Percentiles rank a stretch among this genome's conserved stretches.
Evolutionary conservation across 1,140 invertebrate genomes (phyloP).

Genomic region (Heterodera carotae): DNA sequence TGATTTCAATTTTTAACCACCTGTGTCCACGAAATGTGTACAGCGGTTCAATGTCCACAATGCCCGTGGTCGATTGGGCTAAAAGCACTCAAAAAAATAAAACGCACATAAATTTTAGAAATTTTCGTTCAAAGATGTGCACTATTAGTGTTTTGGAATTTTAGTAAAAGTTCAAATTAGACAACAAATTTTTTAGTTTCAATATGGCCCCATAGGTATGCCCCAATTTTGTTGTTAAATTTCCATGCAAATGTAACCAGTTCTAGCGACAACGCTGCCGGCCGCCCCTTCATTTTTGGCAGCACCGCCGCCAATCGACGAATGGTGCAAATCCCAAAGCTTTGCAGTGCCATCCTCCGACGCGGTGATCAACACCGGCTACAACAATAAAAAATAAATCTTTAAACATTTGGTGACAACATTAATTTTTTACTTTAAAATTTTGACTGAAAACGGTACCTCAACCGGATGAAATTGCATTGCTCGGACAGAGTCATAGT

Average conservation of each 20-base stretch:
- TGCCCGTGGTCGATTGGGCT: slow-evolving; percentile 32
- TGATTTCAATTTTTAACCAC: slow-evolving; percentile 45
- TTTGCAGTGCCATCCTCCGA: slow-evolving; percentile 98
- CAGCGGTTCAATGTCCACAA: slow-evolving; percentile 86
- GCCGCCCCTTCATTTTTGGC: slow-evolving; percentile 23
- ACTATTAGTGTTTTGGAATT: no score
- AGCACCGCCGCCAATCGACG: slow-evolving; percentile 8
- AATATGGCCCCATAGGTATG: no score
- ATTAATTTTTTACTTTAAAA: background rate
- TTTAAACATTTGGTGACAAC: background rate
- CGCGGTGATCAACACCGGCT: slow-evolving; percentile 89
- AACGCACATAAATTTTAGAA: background rate
- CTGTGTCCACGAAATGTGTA: slow-evolving; percentile 94
- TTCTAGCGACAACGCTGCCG: background rate
- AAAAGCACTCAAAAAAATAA: no score
- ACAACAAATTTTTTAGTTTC: no score
- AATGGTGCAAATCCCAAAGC: slow-evolving; percentile 87
- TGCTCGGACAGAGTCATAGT: slow-evolving; percentile 82
- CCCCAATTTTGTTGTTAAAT: slow-evolving; percentile 21
- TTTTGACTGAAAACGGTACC: background rate
- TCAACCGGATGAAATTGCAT: slow-evolving; percentile 96
- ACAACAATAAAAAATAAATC: background rate
- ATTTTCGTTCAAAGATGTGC: no score
- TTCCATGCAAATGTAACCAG: background rate
- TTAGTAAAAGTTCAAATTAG: no score